Conservation (phyloP, 2,888 invertebrate genomes). For the Gortyna flavago region DNA sequence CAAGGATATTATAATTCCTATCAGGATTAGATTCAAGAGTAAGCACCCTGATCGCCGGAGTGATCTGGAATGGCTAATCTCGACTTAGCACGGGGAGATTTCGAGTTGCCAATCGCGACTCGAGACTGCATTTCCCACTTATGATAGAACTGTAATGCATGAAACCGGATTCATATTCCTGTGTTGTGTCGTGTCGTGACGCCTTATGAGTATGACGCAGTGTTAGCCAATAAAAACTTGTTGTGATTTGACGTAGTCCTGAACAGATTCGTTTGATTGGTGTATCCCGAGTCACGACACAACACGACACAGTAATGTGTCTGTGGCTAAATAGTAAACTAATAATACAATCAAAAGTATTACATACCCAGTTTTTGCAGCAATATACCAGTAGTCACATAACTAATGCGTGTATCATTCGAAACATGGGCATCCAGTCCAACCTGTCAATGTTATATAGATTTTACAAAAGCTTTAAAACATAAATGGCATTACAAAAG, state of each 20-base stretch:
- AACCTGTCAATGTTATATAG: constrained; percentile 88
- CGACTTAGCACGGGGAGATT: neutral
- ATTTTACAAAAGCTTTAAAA: neutral
- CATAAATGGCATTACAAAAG: neutral
- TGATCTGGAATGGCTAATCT: neutral
- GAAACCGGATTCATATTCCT: no score
- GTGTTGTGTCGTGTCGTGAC: neutral
- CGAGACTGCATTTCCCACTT: neutral
- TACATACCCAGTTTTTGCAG: constrained; percentile 92
- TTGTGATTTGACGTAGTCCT: neutral
- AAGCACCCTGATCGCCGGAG: neutral
- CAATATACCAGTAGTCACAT: constrained; percentile 97
- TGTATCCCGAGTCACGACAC: neutral
- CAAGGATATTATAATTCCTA: no score
- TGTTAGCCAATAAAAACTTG: neutral
- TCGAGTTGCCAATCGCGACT: neutral
- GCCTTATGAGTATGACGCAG: neutral
- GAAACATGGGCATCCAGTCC: constrained; percentile 91
- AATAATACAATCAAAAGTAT: neutral
- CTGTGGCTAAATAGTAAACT: neutral
- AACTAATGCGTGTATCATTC: constrained; percentile 94
- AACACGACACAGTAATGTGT: neutral
- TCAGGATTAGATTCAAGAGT: no score
- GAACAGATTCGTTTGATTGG: neutral
- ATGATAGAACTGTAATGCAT: neutral